Evolutionary conservation across 2,888 invertebrate species (phyloP), one percentile per base, ranked within the genome.

Genomic region (Pomacea canaliculata): DNA sequence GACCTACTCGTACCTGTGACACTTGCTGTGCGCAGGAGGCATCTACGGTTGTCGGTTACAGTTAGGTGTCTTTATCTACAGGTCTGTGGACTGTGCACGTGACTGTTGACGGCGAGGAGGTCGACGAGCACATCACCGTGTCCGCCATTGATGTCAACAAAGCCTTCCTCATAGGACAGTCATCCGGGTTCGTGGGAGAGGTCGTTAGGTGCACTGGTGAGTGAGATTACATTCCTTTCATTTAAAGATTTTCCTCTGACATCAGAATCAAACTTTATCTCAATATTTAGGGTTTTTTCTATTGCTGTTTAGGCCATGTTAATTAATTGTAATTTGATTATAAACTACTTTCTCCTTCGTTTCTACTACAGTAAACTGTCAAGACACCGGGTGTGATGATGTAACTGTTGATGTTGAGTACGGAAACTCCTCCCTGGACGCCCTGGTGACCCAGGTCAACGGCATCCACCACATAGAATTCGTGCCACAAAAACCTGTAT

Each of bases 321-420:
- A 23, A 23, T 37, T 37, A 37, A 37, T 37, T 37, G 37, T 37
- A 37, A 37, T 37, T 37, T 37, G 5, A 10, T 56, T 56, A 13
- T 56, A 4, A 56, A 10, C 3, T 4, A 56, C 16, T 16, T 56
- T 7, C 12, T 16, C 12, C 10, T 56, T 10, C 12, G 2, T 56
- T 56, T 56, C 3, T 16, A 1, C 16, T 56, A 13, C 51, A 56
- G 51, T 56, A 1, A 56, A 56, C 51, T 56, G 51, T 56, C 51
- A 13, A 56, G 94, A 93, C 65, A 95, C 95, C 12, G 95, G 95
- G 8, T 96, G 96, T 74, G 97, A 97, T 0, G 96, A 97, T 88
- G 93, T 97, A 12, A 94, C 94, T 83, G 94, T 97, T 70, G 96
- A 97, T 88, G 95, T 98, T 74, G 96, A 96, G 0, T 95, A 96